Evolutionary conservation across 1,140 invertebrate species (phyloP).

Genomic region (Macrotrachela quadricornifera): DNA sequence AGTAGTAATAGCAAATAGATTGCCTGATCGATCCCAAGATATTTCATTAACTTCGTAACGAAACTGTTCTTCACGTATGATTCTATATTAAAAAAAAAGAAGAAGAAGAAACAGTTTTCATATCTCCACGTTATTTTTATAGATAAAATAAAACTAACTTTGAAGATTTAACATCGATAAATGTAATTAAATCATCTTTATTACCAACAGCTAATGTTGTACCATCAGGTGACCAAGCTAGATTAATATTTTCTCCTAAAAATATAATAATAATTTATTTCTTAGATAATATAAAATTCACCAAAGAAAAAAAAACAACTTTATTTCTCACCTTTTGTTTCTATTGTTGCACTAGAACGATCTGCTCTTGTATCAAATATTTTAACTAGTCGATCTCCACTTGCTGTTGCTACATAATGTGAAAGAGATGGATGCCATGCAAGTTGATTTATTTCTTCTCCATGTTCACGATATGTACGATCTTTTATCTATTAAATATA

Average conservation of each 20-base stretch:
- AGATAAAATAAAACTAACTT: constrained; percentile 21
- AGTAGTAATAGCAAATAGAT: constrained; percentile 8
- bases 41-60: constrained; percentile 9
- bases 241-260: constrained; percentile 80
- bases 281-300: too few relatives aligned
- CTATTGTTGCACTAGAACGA: constrained; percentile 62
- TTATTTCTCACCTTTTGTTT: constrained; percentile 37
- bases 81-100: too few relatives aligned
- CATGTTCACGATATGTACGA: constrained; percentile 64
- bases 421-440: constrained; percentile 83
- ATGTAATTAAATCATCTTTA: constrained; percentile 87
- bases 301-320: too few relatives aligned
- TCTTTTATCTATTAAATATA: constrained; percentile 54
- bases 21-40: constrained; percentile 3
- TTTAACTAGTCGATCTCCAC: constrained; percentile 79
- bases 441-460: constrained; percentile 80
- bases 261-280: too few relatives aligned
- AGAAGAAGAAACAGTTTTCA: not conserved
- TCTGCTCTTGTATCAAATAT: constrained; percentile 81
- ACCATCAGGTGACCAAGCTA: constrained; percentile 89
- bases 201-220: constrained; percentile 88
- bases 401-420: constrained; percentile 72
- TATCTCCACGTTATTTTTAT: not conserved
- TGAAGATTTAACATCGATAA: constrained; percentile 69
- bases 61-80: constrained; percentile 3